Evolutionary conservation across 2,797 vertebrate species (phyloP), one percentile per base, ranked within the genome.

Genomic region (Muraenolepis orangiensis): DNA sequence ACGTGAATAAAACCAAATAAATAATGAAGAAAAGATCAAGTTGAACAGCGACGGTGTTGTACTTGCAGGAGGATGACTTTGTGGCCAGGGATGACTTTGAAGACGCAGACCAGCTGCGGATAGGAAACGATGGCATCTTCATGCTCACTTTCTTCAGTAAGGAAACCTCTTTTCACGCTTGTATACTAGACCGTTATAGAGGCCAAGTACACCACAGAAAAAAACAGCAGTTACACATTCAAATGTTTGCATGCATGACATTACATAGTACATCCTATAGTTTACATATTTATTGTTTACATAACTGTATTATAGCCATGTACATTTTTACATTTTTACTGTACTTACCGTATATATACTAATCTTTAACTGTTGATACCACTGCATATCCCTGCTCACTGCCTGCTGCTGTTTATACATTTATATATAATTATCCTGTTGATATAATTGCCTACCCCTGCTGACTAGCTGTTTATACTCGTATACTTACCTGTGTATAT

Each of bases 131-230:
- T 70, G 97, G 98, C 85, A 98, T 99, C 86, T 99, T 99, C 91
- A 99, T 99, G 97, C 93, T 99, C 70, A 98, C 97, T 1, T 99
- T 99, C 91, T 99, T 99, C 92, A 98, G 98, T 99, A 94, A 97
- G 98, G 91, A 28, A 26, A 14, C 13, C 13, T 42, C 40, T 42
- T 51, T 51, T 16, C 36, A 20, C 18, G 32, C 32, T 34, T 13
- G 57, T 26, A 11, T 26, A 64, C 57, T n/a, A n/a, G 3, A 8
- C 32, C 3, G n/a, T 64, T 64, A 26, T 3, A 64, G 57, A 26
- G 18, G 8, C 8, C 23, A 26, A 12, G n/a, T 26, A 26, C 57
- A 26, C 11, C 4, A 5, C n/a, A 26, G 20, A n/a, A 8, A n/a
- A 8, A 23, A 57, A 20, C n/a, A 61, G 11, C n/a, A 10, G 8